Evolutionary conservation across 1,140 invertebrate genomes (phyloP), one percentile per base, ranked within the genome.

Genomic region (Asbolus verrucosus): DNA sequence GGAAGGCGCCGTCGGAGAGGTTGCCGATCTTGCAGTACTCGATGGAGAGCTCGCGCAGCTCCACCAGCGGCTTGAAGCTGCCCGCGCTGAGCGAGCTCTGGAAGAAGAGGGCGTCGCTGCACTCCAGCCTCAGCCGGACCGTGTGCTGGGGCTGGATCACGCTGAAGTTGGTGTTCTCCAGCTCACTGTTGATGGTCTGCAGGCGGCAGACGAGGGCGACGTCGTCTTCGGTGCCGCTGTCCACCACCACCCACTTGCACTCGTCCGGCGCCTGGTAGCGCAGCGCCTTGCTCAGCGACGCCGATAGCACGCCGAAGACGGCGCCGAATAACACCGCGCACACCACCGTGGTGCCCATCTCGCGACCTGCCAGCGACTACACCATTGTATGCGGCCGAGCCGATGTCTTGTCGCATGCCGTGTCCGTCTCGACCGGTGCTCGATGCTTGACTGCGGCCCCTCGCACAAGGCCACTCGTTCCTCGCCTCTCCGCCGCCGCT

Each of bases 11-110:
- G 54, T 92, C 90, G 1, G 94, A 93, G 14, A 97, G 84, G 78
- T 94, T 94, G 24, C 91, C 90, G 67, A 97, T 91, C 83, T 95
- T 95, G 82, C 95, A 97, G 73, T 92, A 93, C 79, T 96, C 94
- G 63, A 97, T 93, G 6, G 91, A 90, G 2, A 97, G 86, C 71
- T 94, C 91, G 38, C 89, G 87, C 38, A 97, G 83, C 79, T 95
- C 93, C 24, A 91, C 85, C 60, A 96, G 82, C 68, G 92, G 91
- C 46, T 91, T 85, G 79, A 96, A 95, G 81, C 92, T 94, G 65
- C 91, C 92, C 13, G 92, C 88, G 77, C 89, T 89, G 61, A 95
- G 83, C n/a, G 91, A 92, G 82, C 93, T 94, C 83, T 94, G 92
- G 78, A 93, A 94, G 82, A 94, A 93, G 9, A 94, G 83, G 9